Base-by-base conservation (phyloP, 2,888 invertebrate genomes). In the Bhutanitis thaidina region DNA sequence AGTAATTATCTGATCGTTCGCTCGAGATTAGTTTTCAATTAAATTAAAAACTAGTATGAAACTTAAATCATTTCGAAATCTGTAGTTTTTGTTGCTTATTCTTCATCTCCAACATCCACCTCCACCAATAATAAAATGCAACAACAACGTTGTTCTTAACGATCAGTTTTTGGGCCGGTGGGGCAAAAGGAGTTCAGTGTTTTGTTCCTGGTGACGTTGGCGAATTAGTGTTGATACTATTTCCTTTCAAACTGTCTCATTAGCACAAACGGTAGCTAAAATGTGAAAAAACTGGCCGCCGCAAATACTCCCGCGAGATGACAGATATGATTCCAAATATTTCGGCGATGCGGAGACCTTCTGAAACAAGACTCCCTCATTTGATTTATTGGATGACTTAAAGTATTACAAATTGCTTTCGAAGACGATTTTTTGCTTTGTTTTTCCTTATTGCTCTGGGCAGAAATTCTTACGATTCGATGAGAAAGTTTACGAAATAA, bases 251-350 rank as follows among this genome's bases (percentile, higher is more conserved):
- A 44, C 34, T 58, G 59, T 63, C 79, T 84, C 81, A 84, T 87
- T 86, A 86, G 74, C 81, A 73, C 72, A 64, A 65, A 59, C 67
- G 62, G 73, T 69, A 71, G 73, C 71, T 60, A 10, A 13, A 58
- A 52, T 44, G 54, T 48, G 50, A 77, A 71, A 84, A 84, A 82
- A 78, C 68, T 56, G 52, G 46, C 32, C 43, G 37, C 55, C 37
- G 69, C 74, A 82, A 84, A 85, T 86, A 85, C 69, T 55, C 43
- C 65, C 68, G 62, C 67, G 68, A 80, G 80, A 76, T 86, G 87
- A 86, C 84, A 87, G 83, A 82, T 78, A 75, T 68, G 75, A 75
- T 80, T 77, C 71, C 67, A 87, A 83, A 84, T 81, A 89, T 87
- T 83, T 86, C 85, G 74, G 77, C 84, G 77, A 84, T 84, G 82